These are phyloP conservation scores for Yponomeuta cagnagella DNA, from an alignment of 2,888 invertebrate genomes.

Conservation along the genomic window DNA sequence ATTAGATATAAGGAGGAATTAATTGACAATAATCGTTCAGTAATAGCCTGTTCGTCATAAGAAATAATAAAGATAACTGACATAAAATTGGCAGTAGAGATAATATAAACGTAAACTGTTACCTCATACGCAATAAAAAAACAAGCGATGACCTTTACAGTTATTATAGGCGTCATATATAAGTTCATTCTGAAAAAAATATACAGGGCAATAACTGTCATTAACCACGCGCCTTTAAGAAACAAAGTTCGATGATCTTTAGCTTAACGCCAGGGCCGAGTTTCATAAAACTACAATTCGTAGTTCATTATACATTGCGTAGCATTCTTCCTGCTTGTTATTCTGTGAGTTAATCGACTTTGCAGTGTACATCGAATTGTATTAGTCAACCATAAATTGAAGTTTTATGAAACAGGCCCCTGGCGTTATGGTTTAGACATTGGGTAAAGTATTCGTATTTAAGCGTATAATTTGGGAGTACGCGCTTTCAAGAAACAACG, in stretches of 20 bases:
- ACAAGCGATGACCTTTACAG: too few species aligned
- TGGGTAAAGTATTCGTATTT: background rate
- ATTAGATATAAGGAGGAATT: background rate
- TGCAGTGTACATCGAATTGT: too few species aligned
- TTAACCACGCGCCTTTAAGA: background rate
- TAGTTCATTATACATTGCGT: too few species aligned
- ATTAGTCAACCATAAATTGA: too few species aligned
- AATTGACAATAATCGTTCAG: slow-evolving; percentile 3
- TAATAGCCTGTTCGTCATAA: background rate
- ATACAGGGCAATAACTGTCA: background rate
- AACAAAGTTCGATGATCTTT: background rate
- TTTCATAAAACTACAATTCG: too few species aligned
- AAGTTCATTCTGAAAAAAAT: background rate
- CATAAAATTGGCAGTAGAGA: background rate
- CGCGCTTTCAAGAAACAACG: background rate
- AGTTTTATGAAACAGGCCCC: too few species aligned
- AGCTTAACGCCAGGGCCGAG: background rate
- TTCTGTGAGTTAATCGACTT: too few species aligned
- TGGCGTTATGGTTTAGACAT: background rate
- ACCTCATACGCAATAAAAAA: too few species aligned
- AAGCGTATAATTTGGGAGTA: background rate
- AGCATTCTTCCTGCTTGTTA: too few species aligned
- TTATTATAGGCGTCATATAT: background rate
- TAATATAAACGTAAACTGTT: background rate
- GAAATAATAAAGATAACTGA: background rate